These are phyloP conservation scores for Cyanistes caeruleus DNA, from an alignment of 2,113 vertebrate species.

Conservation along the genomic window DNA sequence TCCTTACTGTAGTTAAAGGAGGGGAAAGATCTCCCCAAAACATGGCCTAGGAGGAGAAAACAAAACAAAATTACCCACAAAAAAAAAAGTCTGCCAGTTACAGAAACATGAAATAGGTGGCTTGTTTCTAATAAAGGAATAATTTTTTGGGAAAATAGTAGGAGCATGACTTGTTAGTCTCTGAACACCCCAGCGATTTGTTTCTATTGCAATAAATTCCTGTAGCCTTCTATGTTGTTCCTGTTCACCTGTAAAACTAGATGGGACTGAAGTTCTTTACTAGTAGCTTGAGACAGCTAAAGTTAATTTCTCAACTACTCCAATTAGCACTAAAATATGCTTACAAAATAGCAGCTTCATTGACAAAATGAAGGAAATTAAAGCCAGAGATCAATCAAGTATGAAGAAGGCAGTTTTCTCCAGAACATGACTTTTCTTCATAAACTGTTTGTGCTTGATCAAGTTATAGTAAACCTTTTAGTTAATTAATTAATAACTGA, in stretches of 20 bases:
- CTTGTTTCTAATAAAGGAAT: background rate
- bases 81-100: background rate
- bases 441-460: background rate
- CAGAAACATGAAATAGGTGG: background rate
- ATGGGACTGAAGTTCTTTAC: constrained; percentile 10
- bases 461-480: background rate
- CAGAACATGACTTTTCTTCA: background rate
- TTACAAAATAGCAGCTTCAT: background rate
- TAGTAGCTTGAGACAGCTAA: background rate
- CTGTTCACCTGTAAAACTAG: background rate
- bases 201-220: background rate
- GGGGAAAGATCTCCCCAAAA: background rate
- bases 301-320: background rate
- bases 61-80: background rate
- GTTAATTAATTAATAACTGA: background rate
- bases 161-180: background rate
- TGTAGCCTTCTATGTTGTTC: background rate
- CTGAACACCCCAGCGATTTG: background rate
- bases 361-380: background rate
- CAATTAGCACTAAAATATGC: background rate
- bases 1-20: background rate
- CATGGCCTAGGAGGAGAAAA: background rate
- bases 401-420: background rate
- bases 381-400: background rate
- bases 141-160: background rate